These are phyloP conservation scores for Girardinus metallicus DNA, from an alignment of 2,797 vertebrate species.

Conservation along the genomic window DNA sequence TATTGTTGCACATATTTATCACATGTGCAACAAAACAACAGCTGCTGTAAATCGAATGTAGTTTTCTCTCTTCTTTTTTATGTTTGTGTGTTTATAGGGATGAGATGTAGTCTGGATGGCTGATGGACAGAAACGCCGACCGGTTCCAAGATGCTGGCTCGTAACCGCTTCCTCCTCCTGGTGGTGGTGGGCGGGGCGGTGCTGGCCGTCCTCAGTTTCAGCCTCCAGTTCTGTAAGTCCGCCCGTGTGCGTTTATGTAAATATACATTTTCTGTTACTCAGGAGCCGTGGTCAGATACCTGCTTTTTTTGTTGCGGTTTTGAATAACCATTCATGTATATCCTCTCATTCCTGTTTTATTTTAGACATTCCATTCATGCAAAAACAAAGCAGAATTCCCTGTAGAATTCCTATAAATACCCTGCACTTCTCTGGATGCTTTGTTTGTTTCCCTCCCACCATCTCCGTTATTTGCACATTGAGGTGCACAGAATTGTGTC, in stretches of 20 bases:
- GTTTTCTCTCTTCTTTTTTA: not conserved
- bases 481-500: conserved; percentile 26
- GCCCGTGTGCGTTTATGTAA: conserved; percentile 4
- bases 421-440: conserved; percentile 31
- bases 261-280: not conserved
- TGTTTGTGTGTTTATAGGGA: conserved; percentile 39
- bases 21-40: not conserved
- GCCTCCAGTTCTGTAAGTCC: conserved; percentile 79
- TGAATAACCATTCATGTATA: conserved; percentile 6
- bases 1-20: not conserved
- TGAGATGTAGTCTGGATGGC: conserved; percentile 62
- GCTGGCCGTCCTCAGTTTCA: conserved; percentile 77
- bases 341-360: conserved; percentile 34
- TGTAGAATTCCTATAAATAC: conserved; percentile 53
- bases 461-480: conserved; percentile 30
- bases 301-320: not conserved
- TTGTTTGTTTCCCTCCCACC: conserved; percentile 10
- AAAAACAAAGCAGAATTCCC: conserved; percentile 62
- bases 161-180: conserved; percentile 78
- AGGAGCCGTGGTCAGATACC: not conserved
- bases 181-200: conserved; percentile 69
- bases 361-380: conserved; percentile 41
- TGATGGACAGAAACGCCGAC: conserved; percentile 55
- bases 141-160: conserved; percentile 75
- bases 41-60: not conserved